Base-by-base conservation (phyloP, 1,140 invertebrate genomes). In the Apolygus lucorum region DNA sequence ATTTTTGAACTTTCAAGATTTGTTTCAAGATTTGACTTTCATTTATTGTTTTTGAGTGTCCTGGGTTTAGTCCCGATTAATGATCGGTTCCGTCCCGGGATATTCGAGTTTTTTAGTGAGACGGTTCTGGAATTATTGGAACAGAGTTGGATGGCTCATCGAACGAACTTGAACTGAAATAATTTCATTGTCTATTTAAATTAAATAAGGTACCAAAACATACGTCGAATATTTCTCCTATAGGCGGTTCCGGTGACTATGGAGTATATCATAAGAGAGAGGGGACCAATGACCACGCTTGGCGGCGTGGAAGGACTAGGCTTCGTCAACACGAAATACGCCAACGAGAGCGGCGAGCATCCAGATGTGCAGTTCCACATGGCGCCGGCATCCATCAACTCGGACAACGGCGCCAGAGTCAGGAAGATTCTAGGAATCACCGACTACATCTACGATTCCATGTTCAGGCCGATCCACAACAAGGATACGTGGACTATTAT, bases 351-450 rank as follows among this genome's bases (percentile, higher is more conserved):
- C 0, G 84, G 84, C 0, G 81, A 87, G 66, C 91, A 87, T 81
- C 91, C 92, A 0, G 92, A 94, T 74, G 87, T 93, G 67, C 90
- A 94, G 72, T 90, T 93, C 68, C 91, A 93, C 70, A 91, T 94
- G 87, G 90, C 90, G 1, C 90, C 91, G 0, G 91, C 91, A 0
- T 90, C 89, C 1, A 88, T 93, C 0, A 88, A 89, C 69, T 92
- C 91, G 0, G 90, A 92, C 74, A 85, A 84, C 42, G 90, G 90
- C 0, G 81, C 85, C 13, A 83, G 88, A 71, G 87, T 92, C 0
- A 83, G 86, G 71, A 90, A 90, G 78, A 86, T 90, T 21, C 76
- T 92, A n/a, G 91, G 92, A 0, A 76, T 95, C 0, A 91, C 87
- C n/a, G 90, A 94, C 54, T 84, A 87, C 54, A 77, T 93, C 0